Conservation (phyloP, 2,113 vertebrate genomes). For the Turdus rufiventris region DNA sequence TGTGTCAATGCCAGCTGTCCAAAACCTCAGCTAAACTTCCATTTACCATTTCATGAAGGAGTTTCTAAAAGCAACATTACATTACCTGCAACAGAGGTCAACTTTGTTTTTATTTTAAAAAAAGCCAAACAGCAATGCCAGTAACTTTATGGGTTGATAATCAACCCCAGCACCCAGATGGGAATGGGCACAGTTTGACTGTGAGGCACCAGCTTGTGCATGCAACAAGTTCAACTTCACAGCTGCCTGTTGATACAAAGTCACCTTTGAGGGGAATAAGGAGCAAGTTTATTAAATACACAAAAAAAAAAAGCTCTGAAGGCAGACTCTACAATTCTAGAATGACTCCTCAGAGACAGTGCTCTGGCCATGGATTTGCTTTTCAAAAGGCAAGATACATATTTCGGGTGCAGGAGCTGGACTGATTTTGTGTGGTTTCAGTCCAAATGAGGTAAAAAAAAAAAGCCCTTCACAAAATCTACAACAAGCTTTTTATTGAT, state of each 20-base stretch:
- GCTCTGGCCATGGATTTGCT: not conserved
- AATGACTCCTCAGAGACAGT: not conserved
- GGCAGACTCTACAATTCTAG: not conserved
- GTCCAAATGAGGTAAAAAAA: not conserved
- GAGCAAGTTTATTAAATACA: not conserved
- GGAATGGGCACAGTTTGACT: not conserved
- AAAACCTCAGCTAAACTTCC: not conserved
- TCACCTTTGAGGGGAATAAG: not conserved
- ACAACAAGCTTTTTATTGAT: slow-evolving; percentile 20
- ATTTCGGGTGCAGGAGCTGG: not conserved
- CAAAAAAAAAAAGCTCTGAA: not conserved
- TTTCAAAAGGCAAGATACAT: not conserved
- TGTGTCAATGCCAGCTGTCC: not conserved
- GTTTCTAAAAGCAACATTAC: not conserved
- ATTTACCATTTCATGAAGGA: not conserved
- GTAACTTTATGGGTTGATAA: not conserved
- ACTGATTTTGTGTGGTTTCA: not conserved
- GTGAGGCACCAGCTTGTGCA: not conserved
- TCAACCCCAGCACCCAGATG: not conserved
- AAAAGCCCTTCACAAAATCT: not conserved
- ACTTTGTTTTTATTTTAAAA: not conserved
- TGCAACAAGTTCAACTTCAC: not conserved
- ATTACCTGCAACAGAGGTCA: not conserved
- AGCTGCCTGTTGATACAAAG: not conserved
- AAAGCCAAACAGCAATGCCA: not conserved